phyloP scores from a whole-genome alignment of 1,140 invertebrate genomes.

The Solen grandis region DNA sequence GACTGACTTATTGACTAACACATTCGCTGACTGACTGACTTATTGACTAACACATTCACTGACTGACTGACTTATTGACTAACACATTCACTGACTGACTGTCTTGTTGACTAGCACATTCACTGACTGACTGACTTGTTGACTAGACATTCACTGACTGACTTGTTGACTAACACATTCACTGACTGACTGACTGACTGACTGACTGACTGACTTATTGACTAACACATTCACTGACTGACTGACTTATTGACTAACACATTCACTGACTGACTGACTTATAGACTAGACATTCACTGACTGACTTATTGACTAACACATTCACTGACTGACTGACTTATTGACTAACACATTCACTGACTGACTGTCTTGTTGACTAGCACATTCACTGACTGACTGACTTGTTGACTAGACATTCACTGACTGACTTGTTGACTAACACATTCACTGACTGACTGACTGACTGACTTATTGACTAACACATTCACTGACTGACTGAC shows the following conservation, averaged over 20 bases:
- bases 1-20: constrained; percentile 9
- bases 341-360: background rate
- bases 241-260: background rate
- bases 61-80: no score
- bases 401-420: no score
- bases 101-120: no score
- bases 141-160: background rate
- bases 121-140: constrained; percentile 12
- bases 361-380: background rate
- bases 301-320: constrained; percentile 12
- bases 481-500: no score
- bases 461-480: no score
- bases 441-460: no score
- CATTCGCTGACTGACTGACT: constrained; percentile 6
- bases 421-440: no score
- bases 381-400: constrained; percentile 14
- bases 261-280: constrained; percentile 18
- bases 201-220: constrained; percentile 14
- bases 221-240: background rate
- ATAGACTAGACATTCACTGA: constrained; percentile 9
- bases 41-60: no score
- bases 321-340: constrained; percentile 9
- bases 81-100: no score
- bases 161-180: background rate
- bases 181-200: constrained; percentile 23